Evolutionary conservation across 2,113 vertebrate genomes (phyloP), one percentile per base, ranked within the genome.

Genomic region (Notiomystis cincta): DNA sequence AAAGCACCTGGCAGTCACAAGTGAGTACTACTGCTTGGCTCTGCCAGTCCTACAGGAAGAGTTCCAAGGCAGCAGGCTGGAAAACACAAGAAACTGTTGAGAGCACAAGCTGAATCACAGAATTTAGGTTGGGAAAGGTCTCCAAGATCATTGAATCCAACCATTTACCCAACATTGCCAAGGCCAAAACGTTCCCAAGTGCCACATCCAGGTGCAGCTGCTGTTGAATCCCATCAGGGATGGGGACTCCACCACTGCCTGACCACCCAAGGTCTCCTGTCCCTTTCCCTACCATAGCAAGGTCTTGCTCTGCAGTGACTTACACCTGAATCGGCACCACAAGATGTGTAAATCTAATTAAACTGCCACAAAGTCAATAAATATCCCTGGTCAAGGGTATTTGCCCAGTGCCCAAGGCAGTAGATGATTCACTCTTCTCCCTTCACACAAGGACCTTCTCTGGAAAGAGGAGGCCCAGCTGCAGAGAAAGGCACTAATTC

Each of bases 21-120:
- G 23, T 0, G 0, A 87, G 40, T 9, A 23, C 7, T 2, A 2
- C 11, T 69, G 40, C 42, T 47, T 15, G 13, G 48, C n/a, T 50
- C 91, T 81, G 57, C 66, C 37, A 22, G 28, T 60, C 45, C 51
- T 47, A 31, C n/a, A 16, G 38, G n/a, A 76, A 25, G 11, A 50
- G 30, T 9, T 69, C 45, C 45, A 77, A 58, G 31, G 54, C 22
- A 82, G 51, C 33, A 47, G 40, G 23, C 64, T 53, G 45, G 47
- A 81, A 54, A 35, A 71, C 58, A n/a, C 28, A 14, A 51, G 16
- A 42, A 38, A 71, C 21, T n/a, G 33, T 28, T 33, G 28, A 64
- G 20, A 78, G 14, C 44, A 47, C 25, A 38, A 40, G 33, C 2
- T 51, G 48, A 56, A 42, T 42, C 47, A 54, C 25, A 37, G 40